These are phyloP conservation scores for Chymomyza costata DNA, from an alignment of 1,140 invertebrate genomes.

Conservation along the genomic window DNA sequence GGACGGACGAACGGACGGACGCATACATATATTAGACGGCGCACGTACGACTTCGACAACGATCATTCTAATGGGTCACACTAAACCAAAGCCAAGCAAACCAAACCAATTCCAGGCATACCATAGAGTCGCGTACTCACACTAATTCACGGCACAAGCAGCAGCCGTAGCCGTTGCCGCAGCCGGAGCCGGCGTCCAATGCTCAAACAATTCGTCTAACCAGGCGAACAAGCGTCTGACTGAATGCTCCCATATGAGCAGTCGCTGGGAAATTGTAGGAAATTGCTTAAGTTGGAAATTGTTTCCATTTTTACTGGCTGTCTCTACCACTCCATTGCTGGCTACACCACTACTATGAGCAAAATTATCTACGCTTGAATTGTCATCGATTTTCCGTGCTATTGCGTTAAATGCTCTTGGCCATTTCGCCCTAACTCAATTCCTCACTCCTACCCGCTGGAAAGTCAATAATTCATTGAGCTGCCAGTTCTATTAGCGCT, in stretches of 20 bases:
- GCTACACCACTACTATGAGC: conserved; percentile 33
- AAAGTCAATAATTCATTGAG: conserved; percentile 64
- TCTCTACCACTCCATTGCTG: conserved; percentile 7
- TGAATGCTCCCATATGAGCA: conserved; percentile 64
- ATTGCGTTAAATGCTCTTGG: conserved; percentile 62
- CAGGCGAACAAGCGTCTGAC: conserved; percentile 15
- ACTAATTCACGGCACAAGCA: conserved; percentile 40
- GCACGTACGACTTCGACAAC: conserved; percentile 68
- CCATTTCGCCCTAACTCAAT: conserved; percentile 20
- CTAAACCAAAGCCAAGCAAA: conserved; percentile 38
- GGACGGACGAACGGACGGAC: neutral
- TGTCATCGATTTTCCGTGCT: conserved; percentile 73
- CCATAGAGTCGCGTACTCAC: conserved; percentile 32
- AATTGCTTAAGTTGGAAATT: conserved; percentile 70
- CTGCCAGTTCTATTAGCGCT: conserved; percentile 15
- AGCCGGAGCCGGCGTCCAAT: neutral
- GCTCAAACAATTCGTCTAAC: conserved; percentile 22
- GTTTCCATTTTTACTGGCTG: conserved; percentile 56
- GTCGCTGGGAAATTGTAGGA: conserved; percentile 58
- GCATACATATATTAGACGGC: conserved; percentile 37
- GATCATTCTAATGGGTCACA: conserved; percentile 72
- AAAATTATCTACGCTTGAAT: conserved; percentile 72
- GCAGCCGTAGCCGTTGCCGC: neutral
- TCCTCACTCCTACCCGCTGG: neutral
- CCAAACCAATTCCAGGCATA: conserved; percentile 7